Conservation (phyloP, 1,140 invertebrate species). For the Eupeodes corollae region DNA sequence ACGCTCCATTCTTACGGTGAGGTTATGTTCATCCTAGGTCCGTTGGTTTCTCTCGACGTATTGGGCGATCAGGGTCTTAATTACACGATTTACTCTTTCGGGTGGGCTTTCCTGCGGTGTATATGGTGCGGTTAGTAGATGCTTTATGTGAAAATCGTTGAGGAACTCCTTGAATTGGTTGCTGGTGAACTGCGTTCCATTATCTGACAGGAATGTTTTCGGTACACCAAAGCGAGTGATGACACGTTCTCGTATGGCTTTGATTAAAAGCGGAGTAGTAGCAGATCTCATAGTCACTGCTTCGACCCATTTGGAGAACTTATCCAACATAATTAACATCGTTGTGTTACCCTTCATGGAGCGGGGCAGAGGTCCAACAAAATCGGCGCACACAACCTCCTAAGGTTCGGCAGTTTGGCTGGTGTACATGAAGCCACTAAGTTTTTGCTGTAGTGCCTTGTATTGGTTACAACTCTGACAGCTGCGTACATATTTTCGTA, state of each 20-base stretch:
- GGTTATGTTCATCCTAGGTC: too few relatives aligned
- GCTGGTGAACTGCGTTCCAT: neutral
- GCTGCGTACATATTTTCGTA: neutral
- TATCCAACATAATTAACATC: too few relatives aligned
- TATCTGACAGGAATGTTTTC: neutral
- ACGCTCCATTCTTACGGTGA: too few relatives aligned
- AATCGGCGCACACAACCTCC: neutral
- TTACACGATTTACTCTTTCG: neutral
- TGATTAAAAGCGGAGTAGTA: neutral
- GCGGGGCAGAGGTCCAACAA: conserved; percentile 3
- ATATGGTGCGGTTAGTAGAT: neutral
- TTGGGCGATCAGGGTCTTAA: too few relatives aligned
- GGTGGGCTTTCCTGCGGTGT: neutral
- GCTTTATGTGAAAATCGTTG: neutral
- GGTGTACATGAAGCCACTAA: neutral
- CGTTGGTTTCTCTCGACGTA: too few relatives aligned
- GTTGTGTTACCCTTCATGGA: neutral
- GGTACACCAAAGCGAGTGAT: neutral
- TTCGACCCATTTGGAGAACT: conserved; percentile 3
- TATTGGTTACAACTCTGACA: neutral
- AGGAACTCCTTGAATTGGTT: neutral
- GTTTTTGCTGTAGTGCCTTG: neutral
- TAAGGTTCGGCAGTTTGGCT: neutral
- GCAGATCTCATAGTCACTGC: neutral
- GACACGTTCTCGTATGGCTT: neutral